Evolutionary conservation across 2,113 vertebrate species (phyloP).

Genomic region (Gopherus evgoodei): DNA sequence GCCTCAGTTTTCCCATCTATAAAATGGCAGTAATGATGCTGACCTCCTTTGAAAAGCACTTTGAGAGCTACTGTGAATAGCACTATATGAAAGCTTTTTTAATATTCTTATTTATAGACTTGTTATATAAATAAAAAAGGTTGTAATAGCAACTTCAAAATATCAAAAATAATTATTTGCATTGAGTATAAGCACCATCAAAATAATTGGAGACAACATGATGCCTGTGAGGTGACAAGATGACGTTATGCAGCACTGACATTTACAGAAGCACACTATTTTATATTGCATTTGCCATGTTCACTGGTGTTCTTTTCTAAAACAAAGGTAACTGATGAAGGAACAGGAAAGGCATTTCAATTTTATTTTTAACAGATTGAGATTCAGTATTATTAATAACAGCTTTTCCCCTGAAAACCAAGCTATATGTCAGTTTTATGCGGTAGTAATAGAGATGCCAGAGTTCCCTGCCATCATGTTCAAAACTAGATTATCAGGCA

Average conservation of each 20-base stretch:
- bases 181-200: constrained; percentile 28
- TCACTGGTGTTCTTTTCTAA: neutral
- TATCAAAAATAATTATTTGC: constrained; percentile 54
- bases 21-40: neutral
- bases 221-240: constrained; percentile 22
- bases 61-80: constrained; percentile 7
- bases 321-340: constrained; percentile 27
- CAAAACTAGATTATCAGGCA: neutral
- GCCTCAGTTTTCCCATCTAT: neutral
- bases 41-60: neutral
- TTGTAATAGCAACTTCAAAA: constrained; percentile 33
- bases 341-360: constrained; percentile 25
- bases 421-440: neutral
- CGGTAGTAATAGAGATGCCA: neutral
- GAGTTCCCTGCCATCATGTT: neutral
- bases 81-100: neutral
- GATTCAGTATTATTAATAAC: neutral
- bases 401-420: neutral
- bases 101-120: neutral
- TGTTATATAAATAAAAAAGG: neutral
- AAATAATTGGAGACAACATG: neutral
- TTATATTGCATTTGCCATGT: constrained; percentile 40
- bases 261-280: constrained; percentile 45
- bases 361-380: constrained; percentile 21
- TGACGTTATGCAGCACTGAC: constrained; percentile 49